These are phyloP conservation scores for Pristionchus exspectatus DNA, from an alignment of 2,888 invertebrate species.

Conservation along the genomic window DNA sequence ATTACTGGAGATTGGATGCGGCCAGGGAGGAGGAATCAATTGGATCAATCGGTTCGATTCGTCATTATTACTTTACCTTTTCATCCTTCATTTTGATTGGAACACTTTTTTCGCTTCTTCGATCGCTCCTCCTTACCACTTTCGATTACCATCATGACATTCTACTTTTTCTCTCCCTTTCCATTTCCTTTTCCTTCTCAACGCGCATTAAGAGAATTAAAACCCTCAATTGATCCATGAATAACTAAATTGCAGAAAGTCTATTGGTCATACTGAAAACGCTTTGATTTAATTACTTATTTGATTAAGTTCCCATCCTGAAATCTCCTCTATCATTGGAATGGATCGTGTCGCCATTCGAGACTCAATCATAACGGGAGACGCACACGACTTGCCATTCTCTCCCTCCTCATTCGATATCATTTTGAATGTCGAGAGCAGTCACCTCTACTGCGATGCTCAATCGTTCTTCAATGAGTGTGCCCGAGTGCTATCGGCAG, in stretches of 20 bases:
- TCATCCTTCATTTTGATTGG: neutral
- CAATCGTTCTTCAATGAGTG: conserved; percentile 59
- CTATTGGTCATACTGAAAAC: neutral
- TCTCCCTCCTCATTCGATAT: conserved; percentile 60
- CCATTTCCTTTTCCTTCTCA: too few species aligned
- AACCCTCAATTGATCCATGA: too few species aligned
- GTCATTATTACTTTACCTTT: too few species aligned
- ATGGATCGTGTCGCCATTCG: conserved; percentile 50
- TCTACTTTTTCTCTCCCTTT: too few species aligned
- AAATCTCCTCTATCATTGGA: conserved; percentile 57
- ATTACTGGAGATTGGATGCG: conserved; percentile 67
- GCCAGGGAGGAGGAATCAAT: conserved; percentile 65
- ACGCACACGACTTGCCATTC: conserved; percentile 63
- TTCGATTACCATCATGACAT: too few species aligned
- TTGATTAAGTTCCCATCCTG: conserved; percentile 62
- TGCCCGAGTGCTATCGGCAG: conserved; percentile 57
- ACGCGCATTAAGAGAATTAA: too few species aligned
- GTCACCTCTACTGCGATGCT: conserved; percentile 62
- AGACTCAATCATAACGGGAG: conserved; percentile 58
- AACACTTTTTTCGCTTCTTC: neutral
- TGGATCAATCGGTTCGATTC: conserved; percentile 60
- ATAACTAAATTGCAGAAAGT: neutral
- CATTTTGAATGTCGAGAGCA: conserved; percentile 65
- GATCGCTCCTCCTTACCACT: neutral
- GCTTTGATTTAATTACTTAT: neutral